These are phyloP conservation scores for Rousettus leschenaultii DNA, from an alignment of 2,113 vertebrate species.

Conservation along the genomic window DNA sequence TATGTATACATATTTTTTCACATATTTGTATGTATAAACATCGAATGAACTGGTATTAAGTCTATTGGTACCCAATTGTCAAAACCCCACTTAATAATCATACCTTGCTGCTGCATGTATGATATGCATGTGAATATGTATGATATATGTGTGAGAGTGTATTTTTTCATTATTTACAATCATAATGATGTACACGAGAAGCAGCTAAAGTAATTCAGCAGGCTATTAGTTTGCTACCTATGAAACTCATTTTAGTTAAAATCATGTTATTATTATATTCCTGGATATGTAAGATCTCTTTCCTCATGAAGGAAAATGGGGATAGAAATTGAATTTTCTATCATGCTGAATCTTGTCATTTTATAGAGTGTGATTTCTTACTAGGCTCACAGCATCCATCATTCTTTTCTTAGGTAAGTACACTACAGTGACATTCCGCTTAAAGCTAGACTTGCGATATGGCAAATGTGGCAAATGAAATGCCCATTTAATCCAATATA, in stretches of 20 bases:
- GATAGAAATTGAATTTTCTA: conserved; percentile 34
- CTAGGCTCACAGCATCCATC: not conserved
- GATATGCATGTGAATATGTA: not conserved
- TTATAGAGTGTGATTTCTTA: conserved; percentile 37
- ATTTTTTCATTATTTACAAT: conserved; percentile 4
- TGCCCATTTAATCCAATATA: not conserved
- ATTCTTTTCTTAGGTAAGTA: not conserved
- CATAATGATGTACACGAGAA: not conserved
- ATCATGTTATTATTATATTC: conserved; percentile 10
- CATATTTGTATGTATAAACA: not conserved
- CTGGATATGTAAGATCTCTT: not conserved
- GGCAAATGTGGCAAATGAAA: not conserved
- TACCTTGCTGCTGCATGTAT: not conserved
- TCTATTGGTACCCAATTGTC: not conserved
- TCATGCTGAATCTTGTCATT: conserved; percentile 40
- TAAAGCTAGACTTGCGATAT: not conserved
- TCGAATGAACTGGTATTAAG: not conserved
- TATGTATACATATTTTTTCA: not conserved
- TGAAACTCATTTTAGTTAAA: conserved; percentile 45
- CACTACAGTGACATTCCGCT: not conserved
- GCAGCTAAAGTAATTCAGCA: not conserved
- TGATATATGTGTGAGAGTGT: not conserved
- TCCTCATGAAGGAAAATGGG: not conserved
- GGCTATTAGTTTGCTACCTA: not conserved
- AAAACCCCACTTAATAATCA: not conserved